Base-by-base conservation (phyloP, 2,797 vertebrate genomes). In the Tenualosa ilisha region DNA sequence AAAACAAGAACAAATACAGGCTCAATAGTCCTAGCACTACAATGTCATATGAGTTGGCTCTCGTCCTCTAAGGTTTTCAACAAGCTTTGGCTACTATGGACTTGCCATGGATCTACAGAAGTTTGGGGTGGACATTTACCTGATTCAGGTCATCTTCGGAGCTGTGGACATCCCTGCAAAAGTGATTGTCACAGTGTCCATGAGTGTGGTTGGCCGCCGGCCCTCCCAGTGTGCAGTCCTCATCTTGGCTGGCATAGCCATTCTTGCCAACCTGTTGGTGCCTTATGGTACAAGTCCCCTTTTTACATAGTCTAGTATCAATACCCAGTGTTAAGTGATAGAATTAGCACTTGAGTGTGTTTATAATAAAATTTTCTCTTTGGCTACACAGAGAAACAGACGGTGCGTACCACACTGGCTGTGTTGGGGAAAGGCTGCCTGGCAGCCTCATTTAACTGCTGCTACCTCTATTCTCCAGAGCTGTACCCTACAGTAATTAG, bases 121-220 rank as follows among this genome's bases (percentile, higher is more conserved):
- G 85, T 99, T 99, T 5, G 97, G 96, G 0, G 94, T 97, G 88
- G 93, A 96, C 90, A 93, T 99, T 86, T 98, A 98, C 93, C 93
- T 99, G 43, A 97, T 99, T 86, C 98, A 99, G 92, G 95, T 99
- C 85, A 98, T 99, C 88, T 99, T 99, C 0, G 97, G 96, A 0
- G 95, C 95, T 0, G 96, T 97, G 1, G 98, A 99, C 91, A 94
- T 99, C 88, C 98, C 98, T 0, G 97, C 98, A 89, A 99, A 98
- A 88, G 43, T 98, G 0, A 0, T 98, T 8, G 54, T 96, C 24
- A 97, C 94, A 0, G 37, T 97, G 24, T 81, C 91, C 1, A 95
- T 98, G 93, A 97, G 96, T 89, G 91, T 90, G 26, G 68, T 97
- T 0, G 98, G 98, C 26, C 95, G 98, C n/a, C 94, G 96, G 9